phyloP scores from a whole-genome alignment of 1,140 invertebrate species.

The Oncopodura yosiiana region DNA sequence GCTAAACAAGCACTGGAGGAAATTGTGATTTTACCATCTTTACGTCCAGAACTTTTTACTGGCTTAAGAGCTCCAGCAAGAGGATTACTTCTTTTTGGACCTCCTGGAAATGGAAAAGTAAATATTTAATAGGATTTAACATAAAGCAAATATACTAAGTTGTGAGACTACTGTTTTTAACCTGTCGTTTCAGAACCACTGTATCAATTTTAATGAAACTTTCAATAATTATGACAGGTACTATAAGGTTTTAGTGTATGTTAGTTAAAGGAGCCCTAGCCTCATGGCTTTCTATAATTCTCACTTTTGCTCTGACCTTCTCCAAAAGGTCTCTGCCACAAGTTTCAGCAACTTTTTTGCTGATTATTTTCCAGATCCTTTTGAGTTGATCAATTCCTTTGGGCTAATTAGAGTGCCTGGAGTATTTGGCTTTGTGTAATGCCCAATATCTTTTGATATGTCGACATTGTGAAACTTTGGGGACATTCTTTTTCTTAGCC shows the following conservation, averaged over 20 bases:
- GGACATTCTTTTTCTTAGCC: constrained; percentile 3
- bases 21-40: constrained; percentile 89
- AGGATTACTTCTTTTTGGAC: constrained; percentile 86
- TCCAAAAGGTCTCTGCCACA: constrained; percentile 8
- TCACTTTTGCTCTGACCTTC: background rate
- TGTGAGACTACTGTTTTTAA: no score
- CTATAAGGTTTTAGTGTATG: no score
- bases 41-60: constrained; percentile 91
- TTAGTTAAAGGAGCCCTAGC: no score
- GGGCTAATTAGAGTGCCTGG: background rate
- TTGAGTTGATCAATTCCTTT: constrained; percentile 1
- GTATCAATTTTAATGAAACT: no score
- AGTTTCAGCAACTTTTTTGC: background rate
- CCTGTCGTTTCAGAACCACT: no score
- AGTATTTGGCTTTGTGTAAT: constrained; percentile 1
- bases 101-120: constrained; percentile 45
- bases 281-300: background rate
- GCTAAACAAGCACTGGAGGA: constrained; percentile 94
- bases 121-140: background rate
- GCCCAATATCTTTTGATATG: constrained; percentile 11
- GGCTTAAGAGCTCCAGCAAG: constrained; percentile 81
- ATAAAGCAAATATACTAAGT: no score
- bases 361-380: constrained; percentile 1
- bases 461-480: constrained; percentile 2
- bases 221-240: no score